These are phyloP conservation scores for Hirtodrosophila cameraria DNA, from an alignment of 2,888 invertebrate genomes.

Conservation along the genomic window DNA sequence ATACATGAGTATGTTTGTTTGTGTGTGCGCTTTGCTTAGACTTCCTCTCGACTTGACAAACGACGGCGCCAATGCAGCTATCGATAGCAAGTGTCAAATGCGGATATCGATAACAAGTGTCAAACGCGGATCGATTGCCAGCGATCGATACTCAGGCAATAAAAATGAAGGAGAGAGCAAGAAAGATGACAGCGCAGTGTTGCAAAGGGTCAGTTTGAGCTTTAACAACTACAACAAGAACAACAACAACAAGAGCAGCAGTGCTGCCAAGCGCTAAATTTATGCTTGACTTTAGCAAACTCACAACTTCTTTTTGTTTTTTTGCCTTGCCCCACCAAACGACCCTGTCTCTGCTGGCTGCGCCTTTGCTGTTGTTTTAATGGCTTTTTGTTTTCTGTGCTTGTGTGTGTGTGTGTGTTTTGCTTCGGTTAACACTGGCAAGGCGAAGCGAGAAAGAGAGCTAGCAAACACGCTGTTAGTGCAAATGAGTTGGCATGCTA, in stretches of 20 bases:
- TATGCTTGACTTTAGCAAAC: slow-evolving; percentile 31
- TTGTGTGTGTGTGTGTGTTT: background rate
- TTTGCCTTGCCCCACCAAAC: background rate
- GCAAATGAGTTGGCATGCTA: slow-evolving; percentile 23
- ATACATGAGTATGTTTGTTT: background rate
- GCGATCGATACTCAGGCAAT: slow-evolving; percentile 14
- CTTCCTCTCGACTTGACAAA: slow-evolving; percentile 17
- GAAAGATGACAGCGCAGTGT: slow-evolving; percentile 16
- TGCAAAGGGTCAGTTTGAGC: slow-evolving; percentile 32
- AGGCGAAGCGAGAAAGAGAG: slow-evolving; percentile 3
- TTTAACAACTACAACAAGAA: no score
- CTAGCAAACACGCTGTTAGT: slow-evolving; percentile 6
- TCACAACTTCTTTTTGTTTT: no score
- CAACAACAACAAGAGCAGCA: background rate
- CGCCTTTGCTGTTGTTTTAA: slow-evolving; percentile 10
- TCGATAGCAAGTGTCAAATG: slow-evolving; percentile 38
- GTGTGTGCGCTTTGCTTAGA: slow-evolving; percentile 17
- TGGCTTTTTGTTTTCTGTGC: slow-evolving; percentile 7
- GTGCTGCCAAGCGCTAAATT: slow-evolving; percentile 24
- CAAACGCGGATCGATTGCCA: slow-evolving; percentile 26
- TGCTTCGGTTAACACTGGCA: slow-evolving; percentile 27
- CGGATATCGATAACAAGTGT: slow-evolving; percentile 32
- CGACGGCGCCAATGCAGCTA: background rate
- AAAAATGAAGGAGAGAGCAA: background rate
- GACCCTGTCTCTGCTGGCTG: slow-evolving; percentile 6